Base-by-base conservation (phyloP, 2,113 vertebrate genomes). In the Perca schrenkii region DNA sequence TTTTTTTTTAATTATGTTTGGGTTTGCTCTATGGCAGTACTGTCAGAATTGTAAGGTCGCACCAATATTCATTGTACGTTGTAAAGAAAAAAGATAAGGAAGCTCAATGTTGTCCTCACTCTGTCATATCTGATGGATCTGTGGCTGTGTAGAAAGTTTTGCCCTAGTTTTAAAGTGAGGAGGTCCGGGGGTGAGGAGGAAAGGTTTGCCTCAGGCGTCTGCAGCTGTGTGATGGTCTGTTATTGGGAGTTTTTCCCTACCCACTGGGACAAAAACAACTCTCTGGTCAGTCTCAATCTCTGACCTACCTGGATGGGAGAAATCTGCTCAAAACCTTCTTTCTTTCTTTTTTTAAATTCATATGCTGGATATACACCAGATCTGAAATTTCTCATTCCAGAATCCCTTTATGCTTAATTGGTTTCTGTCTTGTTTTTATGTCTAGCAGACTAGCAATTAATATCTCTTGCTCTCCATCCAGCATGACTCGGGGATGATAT, bases 181-280 rank as follows among this genome's bases (percentile, higher is more conserved):
- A 84, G 83, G 91, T 93, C 90, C 80, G 25, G 86, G 79, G 89
- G 88, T 87, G 87, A 91, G 88, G 76, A 82, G 90, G 85, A 90
- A 86, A 91, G 90, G 83, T 89, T 88, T 86, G 92, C 92, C 93
- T 92, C 72, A 75, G 93, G 93, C 92, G 68, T 3, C 73, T n/a
- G 74, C 92, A 94, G 92, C 92, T 94, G 93, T 92, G 91, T 79
- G 84, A 76, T 85, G 87, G 91, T 86, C 91, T 93, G 92, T 91
- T 91, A 85, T 85, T 83, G 91, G 90, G 89, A 93, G 77, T 89
- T 81, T 73, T 79, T n/a, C 80, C 22, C 69, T 19, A 13, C 83
- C 93, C 89, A 79, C 80, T 3, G 88, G 91, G 91, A 93, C 81
- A 0, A 1, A 83, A 87, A 73, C 88, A 91, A 84, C 83, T 87